Base-by-base conservation (phyloP, 2,797 vertebrate species). In the Rhynchonycteris naso region DNA sequence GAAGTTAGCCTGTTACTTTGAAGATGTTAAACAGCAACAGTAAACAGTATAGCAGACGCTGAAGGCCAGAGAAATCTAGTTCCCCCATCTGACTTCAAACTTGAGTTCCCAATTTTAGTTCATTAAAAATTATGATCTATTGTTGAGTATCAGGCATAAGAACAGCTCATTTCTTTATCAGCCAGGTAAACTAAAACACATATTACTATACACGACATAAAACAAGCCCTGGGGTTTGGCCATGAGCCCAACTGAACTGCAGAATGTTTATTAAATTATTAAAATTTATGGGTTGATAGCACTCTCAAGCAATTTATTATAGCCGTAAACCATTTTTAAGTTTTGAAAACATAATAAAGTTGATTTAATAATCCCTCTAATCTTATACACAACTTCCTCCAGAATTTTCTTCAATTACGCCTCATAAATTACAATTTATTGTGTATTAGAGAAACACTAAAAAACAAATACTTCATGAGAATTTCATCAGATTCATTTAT, bases 311-410 rank as follows among this genome's bases (percentile, higher is more conserved):
- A 98, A 97, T 98, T 98, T 98, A 98, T 98, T 98, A 95, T 94
- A 97, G 95, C 84, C 97, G 81, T 97, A 98, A 98, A 98, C 94
- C 91, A 96, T 98, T 98, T 98, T 97, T 97, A 98, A 97, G 87
- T 97, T 98, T 98, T 96, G 90, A 97, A 98, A 98, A 98, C 90
- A 98, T 93, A 98, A 95, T 97, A 97, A 98, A 98, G 69, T 97
- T 98, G 96, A 98, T 98, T 98, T 98, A 98, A 98, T 98, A 98
- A 97, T 98, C 92, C 90, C 71, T 87, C 88, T 98, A 98, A 98
- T 98, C 97, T 98, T 97, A 97, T 95, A 97, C 76, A 97, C 84
- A 98, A 98, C 95, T 98, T 98, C 97, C 96, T 97, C 93, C 92
- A 97, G 95, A 97, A 92, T 98, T 98, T 97, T 98, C 96, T 97